These are phyloP conservation scores for Machimus atricapillus DNA, from an alignment of 2,888 invertebrate species.

Conservation along the genomic window DNA sequence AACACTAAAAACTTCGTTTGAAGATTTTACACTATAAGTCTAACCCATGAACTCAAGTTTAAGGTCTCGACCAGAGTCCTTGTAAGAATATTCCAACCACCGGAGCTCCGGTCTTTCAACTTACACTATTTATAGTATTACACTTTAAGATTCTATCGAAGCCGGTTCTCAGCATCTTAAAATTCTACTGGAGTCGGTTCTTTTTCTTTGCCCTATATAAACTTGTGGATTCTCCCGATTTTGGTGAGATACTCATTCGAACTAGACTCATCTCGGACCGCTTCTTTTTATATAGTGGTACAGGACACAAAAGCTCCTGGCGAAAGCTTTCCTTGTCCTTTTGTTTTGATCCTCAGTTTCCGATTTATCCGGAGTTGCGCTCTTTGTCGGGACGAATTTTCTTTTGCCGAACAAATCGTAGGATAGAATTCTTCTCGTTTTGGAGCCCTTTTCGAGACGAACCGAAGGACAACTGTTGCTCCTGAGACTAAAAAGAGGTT, in stretches of 20 bases:
- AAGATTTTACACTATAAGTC: neutral
- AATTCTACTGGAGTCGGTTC: neutral
- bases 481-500: neutral
- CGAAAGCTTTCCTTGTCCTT: neutral
- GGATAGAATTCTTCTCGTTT: neutral
- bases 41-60: neutral
- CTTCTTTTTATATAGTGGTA: neutral
- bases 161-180: neutral
- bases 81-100: neutral
- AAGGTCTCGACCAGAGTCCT: neutral
- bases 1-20: neutral
- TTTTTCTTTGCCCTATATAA: neutral
- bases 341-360: conserved; percentile 2
- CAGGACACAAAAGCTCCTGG: neutral
- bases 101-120: neutral
- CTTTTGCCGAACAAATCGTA: neutral
- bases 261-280: neutral
- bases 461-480: neutral
- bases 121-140: neutral
- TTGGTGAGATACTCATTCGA: neutral
- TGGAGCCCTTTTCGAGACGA: neutral
- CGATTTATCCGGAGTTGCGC: neutral
- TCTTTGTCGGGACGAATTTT: neutral
- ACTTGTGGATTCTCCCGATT: neutral
- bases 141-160: neutral